Base-by-base conservation (phyloP, 2,797 vertebrate genomes). In the Craterocephalus amniculus region DNA sequence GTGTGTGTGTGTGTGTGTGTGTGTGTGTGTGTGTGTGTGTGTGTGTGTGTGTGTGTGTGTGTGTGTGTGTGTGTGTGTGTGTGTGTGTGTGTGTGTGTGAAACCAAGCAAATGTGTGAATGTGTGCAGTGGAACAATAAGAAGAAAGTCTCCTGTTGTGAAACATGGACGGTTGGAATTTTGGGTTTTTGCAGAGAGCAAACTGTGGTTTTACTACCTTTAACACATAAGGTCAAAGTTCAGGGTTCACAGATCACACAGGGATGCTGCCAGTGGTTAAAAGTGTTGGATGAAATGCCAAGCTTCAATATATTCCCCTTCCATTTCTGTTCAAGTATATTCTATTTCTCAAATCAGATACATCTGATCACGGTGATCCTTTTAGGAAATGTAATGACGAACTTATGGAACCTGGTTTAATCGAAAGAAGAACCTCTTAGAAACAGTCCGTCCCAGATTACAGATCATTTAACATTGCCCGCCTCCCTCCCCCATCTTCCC, bases 101-200 rank as follows among this genome's bases (percentile, higher is more conserved):
- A 56, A 24, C 56, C 54, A 35, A 60, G 64, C 4, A 27, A 55
- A 54, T 61, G 75, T 58, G 63, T 36, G 65, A 32, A 32, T 73
- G 66, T 43, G 68, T 63, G 58, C 34, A 63, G 36, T 13, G 29
- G 60, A 71, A 86, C 72, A 85, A 87, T 71, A 77, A 74, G 70
- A 85, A 76, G 74, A 59, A 83, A 78, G 63, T 76, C 72, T 75
- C 80, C 78, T 5, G 32, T 87, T 81, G 86, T 84, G 90, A 88
- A 89, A 91, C 83, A 83, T 51, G 71, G 76, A 59, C 74, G 43
- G 18, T 57, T 81, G 91, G 90, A 90, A 90, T 89, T 87, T 67
- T 62, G 54, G 80, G 60, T 71, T 79, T 59, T 82, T 62, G 69
- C 54, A 55, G 67, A 81, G 72, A 80, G 67, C 70, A 83, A 82